Base-by-base conservation (phyloP, 1,140 invertebrate genomes). In the Amphibalanus amphitrite region DNA sequence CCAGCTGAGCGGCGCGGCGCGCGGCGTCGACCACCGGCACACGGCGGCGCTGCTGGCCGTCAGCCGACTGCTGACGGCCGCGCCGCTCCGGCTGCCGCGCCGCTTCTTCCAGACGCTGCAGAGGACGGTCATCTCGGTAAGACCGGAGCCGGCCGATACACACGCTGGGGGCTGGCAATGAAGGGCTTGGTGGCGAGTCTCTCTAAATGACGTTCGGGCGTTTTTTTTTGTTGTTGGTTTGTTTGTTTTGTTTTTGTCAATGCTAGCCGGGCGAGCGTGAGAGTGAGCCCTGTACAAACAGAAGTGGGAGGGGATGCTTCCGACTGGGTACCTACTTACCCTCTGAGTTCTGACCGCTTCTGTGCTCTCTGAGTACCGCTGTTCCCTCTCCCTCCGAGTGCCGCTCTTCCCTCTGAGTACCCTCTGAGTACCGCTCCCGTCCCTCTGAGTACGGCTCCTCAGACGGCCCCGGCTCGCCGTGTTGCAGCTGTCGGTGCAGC, bases 361-460 rank as follows among this genome's bases (percentile, higher is more conserved):
- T n/a, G n/a, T n/a, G n/a, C n/a, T n/a, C n/a, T n/a, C n/a, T n/a
- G n/a, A n/a, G n/a, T 91, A 69, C 85, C 89, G n/a, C 80, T 91
- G 17, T 86, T 89, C 75, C 84, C 85, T 47, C 81, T 90, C 15
- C 84, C 89, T 0, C 81, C 82, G 69, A 88, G 90, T 75, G 87
- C 88, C 0, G 81, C 85, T 71, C 80, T 91, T 17, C 80, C 82
- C 33, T 79, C 91, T 59, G 85, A 83, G 0, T 89, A 91, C 80
- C 85, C 84, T 13, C 81, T 91, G 29, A 82, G 90, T 0, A 89
- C 90, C 78, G 82, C 84, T 25, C 86, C 87, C 77, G 90, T 90
- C 77, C 85, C 86, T 76, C 81, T 82, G 8, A 82, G 81, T 75
- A 79, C 80, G 78, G 82, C n/a, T n/a, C 74, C 28, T 68, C 73